Evolutionary conservation across 2,888 invertebrate species (phyloP), one percentile per base, ranked within the genome.

Genomic region (Mythimna albipuncta): DNA sequence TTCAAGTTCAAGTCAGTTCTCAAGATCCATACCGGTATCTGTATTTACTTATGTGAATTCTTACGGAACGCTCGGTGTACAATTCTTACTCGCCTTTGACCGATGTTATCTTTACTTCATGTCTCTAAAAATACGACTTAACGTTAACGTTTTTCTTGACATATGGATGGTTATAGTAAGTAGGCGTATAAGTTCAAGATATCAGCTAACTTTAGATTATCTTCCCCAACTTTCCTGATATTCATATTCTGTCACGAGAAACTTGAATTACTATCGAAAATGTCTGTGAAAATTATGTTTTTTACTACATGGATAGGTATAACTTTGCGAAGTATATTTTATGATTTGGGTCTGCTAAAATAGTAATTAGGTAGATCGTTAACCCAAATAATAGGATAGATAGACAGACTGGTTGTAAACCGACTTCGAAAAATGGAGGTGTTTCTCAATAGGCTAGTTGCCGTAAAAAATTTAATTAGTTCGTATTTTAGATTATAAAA

Each of bases 141-240:
- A 38, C 6, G 35, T 38, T 10, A 47, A 41, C 38, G 52, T 11
- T 47, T 58, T 19, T 73, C 21, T 52, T 63, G 9, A 19, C 32
- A 32, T 32, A 16, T 57, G 13, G 57, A 16, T 57, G 13, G 57
- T 32, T 16, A 35, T 59, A n/a, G n/a, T 35, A 38, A 7, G 16
- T 32, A 32, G 6, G 6, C 19, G 19, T 82, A 58, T 21, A 16
- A n/a, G 32, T 61, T 77, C 21, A 58, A 3, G 44, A 57, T 82
- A 44, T 59, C 47, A 52, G 50, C 21, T 1, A 82, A 68, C 47
- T 81, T 68, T 47, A 67, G 50, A 76, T 69, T 69, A 69, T 61
- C 21, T 64, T 10, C n/a, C 47, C n/a, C 1, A 81, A 69, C 69
- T 64, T 68, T 77, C 7, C 13, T 11, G 66, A 50, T 50, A 50